Percentiles rank a stretch among this genome's conserved stretches.
Conservation (phyloP, 2,797 vertebrate species). For the Syngnathus acus region DNA sequence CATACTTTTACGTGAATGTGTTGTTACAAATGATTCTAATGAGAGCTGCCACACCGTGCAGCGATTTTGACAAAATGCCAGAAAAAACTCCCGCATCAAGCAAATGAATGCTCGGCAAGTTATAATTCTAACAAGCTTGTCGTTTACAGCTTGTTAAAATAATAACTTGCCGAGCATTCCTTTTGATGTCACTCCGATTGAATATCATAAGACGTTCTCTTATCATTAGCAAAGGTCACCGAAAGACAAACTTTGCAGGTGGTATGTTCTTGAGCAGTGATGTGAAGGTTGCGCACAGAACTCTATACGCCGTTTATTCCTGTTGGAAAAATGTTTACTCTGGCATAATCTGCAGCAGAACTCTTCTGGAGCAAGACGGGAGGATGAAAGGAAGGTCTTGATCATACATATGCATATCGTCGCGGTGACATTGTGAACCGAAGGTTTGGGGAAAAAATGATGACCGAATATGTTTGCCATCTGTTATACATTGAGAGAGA, state of each 20-base stretch:
- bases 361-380: constrained; percentile 23
- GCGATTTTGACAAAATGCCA: too few species aligned
- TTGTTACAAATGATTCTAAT: too few species aligned
- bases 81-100: too few species aligned
- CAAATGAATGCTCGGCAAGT: too few species aligned
- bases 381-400: constrained; percentile 33
- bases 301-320: constrained; percentile 2
- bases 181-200: background rate
- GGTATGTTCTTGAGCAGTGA: background rate
- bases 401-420: constrained; percentile 57
- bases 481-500: constrained; percentile 52
- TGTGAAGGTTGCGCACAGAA: background rate
- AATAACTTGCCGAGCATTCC: background rate
- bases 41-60: too few species aligned
- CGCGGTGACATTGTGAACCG: constrained; percentile 46
- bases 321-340: constrained; percentile 21
- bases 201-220: too few species aligned
- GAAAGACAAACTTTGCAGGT: background rate
- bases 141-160: too few species aligned
- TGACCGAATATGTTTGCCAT: constrained; percentile 63
- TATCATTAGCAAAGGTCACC: background rate
- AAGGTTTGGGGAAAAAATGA: constrained; percentile 37
- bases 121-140: too few species aligned
- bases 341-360: constrained; percentile 34
- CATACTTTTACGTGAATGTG: too few species aligned